phyloP scores from a whole-genome alignment of 2,113 vertebrate species.

The Anser cygnoides region DNA sequence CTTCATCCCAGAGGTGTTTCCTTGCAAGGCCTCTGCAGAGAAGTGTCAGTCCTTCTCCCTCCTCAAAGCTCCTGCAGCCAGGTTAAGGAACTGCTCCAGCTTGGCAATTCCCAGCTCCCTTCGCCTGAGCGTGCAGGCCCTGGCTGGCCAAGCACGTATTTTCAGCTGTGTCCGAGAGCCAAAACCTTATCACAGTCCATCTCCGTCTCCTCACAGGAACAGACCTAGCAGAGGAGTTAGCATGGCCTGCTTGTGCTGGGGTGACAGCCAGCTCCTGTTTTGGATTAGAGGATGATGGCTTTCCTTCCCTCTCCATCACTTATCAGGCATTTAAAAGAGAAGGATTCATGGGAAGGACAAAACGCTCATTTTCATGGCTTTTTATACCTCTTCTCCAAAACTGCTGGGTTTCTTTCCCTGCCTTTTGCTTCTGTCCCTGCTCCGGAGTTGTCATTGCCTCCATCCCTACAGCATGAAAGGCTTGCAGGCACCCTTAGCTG shows the following conservation, averaged over 20 bases:
- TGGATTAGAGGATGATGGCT: background rate
- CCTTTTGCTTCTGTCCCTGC: background rate
- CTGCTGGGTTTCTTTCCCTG: background rate
- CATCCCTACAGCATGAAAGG: background rate
- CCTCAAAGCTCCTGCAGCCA: background rate
- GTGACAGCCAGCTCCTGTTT: conserved; percentile 50
- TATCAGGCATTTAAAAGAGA: background rate
- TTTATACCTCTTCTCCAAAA: background rate
- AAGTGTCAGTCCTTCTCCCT: background rate
- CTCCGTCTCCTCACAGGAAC: background rate
- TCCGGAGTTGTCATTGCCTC: background rate
- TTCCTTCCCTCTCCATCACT: background rate
- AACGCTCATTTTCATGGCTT: background rate
- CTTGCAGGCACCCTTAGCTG: background rate
- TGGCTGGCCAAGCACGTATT: background rate
- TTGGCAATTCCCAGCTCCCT: background rate
- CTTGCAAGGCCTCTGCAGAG: background rate
- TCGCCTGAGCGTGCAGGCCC: background rate
- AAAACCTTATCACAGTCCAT: conserved; percentile 1
- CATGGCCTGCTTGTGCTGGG: background rate
- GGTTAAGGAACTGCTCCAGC: conserved; percentile 22
- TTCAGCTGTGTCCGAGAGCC: background rate
- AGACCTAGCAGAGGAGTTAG: background rate
- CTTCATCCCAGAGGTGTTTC: background rate
- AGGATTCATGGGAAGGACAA: background rate